phyloP scores from a whole-genome alignment of 2,888 invertebrate species.

The Periphyllus acericola region DNA sequence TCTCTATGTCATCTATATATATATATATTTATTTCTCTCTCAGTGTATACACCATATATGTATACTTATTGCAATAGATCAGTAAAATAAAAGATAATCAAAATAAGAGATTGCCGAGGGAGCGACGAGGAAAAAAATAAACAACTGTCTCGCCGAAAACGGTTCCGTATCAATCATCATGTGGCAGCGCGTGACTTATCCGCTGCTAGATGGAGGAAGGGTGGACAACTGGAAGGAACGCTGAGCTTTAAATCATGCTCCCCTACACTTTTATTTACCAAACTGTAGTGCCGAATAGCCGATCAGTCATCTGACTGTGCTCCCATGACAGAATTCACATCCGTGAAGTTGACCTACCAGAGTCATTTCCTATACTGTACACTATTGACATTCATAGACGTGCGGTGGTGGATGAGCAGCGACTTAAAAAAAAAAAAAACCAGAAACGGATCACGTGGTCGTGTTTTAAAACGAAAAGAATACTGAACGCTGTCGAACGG shows the following conservation, averaged over 20 bases:
- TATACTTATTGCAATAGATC: neutral
- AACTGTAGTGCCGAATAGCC: slow-evolving; percentile 44
- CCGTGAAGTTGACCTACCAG: slow-evolving; percentile 25
- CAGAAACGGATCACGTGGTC: neutral
- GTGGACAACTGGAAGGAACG: neutral
- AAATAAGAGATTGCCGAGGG: slow-evolving; percentile 16
- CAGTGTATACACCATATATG: no score
- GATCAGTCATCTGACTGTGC: slow-evolving; percentile 54
- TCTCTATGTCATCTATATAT: no score
- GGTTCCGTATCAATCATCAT: slow-evolving; percentile 58
- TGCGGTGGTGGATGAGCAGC: neutral
- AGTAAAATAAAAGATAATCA: slow-evolving; percentile 40
- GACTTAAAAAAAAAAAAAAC: neutral
- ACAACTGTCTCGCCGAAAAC: slow-evolving; percentile 54
- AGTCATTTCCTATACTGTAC: slow-evolving; percentile 5
- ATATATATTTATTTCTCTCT: no score
- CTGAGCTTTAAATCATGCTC: slow-evolving; percentile 54
- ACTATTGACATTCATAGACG: slow-evolving; percentile 4
- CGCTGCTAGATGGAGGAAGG: neutral
- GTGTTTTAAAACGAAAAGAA: neutral
- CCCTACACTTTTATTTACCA: slow-evolving; percentile 49
- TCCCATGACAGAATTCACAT: slow-evolving; percentile 40
- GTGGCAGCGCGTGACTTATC: slow-evolving; percentile 54
- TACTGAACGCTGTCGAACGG: neutral
- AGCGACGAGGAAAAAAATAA: slow-evolving; percentile 9